Evolutionary conservation across 30 jellyfish, hydroid and myxozoan species (phyloP).

Genomic region (Cassiopea xamachana): DNA sequence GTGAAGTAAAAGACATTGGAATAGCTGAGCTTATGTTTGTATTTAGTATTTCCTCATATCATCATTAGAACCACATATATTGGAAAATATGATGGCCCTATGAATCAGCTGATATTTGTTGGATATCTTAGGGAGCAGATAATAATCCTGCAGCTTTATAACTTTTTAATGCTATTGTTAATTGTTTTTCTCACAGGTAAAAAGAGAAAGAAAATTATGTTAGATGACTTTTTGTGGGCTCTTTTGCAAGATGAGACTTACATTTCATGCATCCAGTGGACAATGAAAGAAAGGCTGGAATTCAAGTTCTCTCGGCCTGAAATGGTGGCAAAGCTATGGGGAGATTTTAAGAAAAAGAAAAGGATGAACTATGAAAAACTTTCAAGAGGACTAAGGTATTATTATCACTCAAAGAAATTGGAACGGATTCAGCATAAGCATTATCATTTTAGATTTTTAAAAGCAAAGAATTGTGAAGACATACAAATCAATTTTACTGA

Average conservation of each 20-base stretch:
- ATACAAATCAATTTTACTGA: neutral
- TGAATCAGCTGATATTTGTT: no score
- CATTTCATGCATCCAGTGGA: slow-evolving; percentile 69
- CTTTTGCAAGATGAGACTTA: slow-evolving; percentile 50
- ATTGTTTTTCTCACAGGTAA: neutral
- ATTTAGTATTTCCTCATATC: no score
- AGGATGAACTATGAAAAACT: slow-evolving; percentile 59
- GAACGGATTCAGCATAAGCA: slow-evolving; percentile 50
- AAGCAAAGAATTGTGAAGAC: slow-evolving; percentile 1
- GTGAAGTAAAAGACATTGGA: no score
- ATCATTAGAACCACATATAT: no score
- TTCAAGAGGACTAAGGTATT: slow-evolving; percentile 65
- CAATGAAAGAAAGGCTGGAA: slow-evolving; percentile 59
- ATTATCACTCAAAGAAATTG: slow-evolving; percentile 49
- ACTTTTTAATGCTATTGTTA: no score
- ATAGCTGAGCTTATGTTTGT: no score
- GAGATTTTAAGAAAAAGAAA: slow-evolving; percentile 52
- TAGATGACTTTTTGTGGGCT: slow-evolving; percentile 62
- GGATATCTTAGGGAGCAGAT: no score
- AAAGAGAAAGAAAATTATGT: slow-evolving; percentile 54
- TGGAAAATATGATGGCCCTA: no score
- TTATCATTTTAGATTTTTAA: slow-evolving; percentile 58
- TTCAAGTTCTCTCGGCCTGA: slow-evolving; percentile 65
- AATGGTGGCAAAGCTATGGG: slow-evolving; percentile 77
- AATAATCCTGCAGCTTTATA: no score